These are phyloP conservation scores for Solenodon paradoxus DNA, from an alignment of 2,113 vertebrate genomes.

Conservation along the genomic window DNA sequence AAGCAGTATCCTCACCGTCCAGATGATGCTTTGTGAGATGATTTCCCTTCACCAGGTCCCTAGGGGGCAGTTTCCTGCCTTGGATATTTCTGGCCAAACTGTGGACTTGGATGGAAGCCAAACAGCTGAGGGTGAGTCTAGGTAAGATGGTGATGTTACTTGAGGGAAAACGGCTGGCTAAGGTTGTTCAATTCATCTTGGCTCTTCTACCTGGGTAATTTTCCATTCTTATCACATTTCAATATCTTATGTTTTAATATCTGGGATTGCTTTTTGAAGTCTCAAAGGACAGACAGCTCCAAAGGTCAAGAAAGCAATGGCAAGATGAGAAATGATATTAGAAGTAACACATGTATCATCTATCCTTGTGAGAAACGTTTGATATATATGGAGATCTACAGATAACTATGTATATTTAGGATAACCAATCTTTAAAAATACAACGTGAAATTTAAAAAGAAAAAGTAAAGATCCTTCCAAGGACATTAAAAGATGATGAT, in stretches of 20 bases:
- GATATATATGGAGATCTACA: background rate
- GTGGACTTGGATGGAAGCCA: background rate
- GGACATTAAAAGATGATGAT: background rate
- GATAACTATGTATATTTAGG: background rate
- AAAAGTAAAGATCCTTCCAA: background rate
- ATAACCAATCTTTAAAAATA: background rate
- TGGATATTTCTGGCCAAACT: background rate
- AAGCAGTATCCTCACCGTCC: background rate
- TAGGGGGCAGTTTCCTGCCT: background rate
- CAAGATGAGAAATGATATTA: background rate
- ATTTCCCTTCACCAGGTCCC: background rate
- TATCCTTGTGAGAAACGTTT: background rate
- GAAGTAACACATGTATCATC: background rate
- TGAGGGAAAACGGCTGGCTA: slow-evolving; percentile 20
- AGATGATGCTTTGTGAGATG: background rate
- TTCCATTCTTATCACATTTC: slow-evolving; percentile 34
- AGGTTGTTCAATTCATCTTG: background rate
- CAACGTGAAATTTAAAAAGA: background rate
- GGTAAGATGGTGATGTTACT: background rate
- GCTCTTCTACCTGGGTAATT: background rate
- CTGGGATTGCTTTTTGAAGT: background rate
- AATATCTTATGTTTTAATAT: slow-evolving; percentile 1
- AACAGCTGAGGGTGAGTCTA: background rate
- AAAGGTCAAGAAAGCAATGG: background rate
- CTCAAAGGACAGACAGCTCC: background rate